Conservation (phyloP, 2,888 invertebrate genomes). For the Galeopsomyia nigrocyanea region DNA sequence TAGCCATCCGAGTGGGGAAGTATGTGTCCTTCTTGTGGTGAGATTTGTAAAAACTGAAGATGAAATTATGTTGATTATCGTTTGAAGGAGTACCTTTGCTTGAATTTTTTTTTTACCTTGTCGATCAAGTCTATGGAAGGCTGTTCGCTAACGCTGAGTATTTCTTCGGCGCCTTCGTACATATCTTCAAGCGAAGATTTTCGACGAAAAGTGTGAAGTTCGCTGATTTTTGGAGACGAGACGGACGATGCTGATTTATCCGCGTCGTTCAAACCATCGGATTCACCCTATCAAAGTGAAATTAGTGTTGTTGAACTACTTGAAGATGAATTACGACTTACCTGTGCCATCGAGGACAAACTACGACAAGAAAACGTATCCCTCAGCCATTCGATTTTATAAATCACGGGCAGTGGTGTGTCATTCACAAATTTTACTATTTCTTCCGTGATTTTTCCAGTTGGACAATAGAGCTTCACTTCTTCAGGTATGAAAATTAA, state of each 20-base stretch:
- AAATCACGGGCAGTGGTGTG: constrained; percentile 71
- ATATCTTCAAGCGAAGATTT: no score
- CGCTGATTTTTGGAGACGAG: no score
- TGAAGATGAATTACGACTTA: background rate
- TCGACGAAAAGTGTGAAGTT: no score
- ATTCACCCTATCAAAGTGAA: background rate
- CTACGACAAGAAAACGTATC: constrained; percentile 36
- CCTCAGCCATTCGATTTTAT: constrained; percentile 65
- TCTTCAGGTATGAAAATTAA: constrained; percentile 72
- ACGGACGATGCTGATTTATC: no score
- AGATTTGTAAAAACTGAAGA: constrained; percentile 32
- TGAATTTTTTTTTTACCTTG: no score
- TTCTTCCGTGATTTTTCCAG: constrained; percentile 68
- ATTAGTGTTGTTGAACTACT: background rate
- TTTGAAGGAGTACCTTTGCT: no score
- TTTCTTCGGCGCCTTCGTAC: no score
- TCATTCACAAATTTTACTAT: constrained; percentile 71
- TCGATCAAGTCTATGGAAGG: no score
- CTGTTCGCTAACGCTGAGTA: no score
- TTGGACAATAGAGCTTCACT: constrained; percentile 76
- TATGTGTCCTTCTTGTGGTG: constrained; percentile 28
- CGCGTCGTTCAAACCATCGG: constrained; percentile 1
- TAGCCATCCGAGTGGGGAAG: constrained; percentile 8
- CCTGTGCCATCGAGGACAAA: constrained; percentile 14
- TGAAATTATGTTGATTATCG: no score